Evolutionary conservation across 2,888 invertebrate species (phyloP).

Genomic region (Geotrupes spiniger): DNA sequence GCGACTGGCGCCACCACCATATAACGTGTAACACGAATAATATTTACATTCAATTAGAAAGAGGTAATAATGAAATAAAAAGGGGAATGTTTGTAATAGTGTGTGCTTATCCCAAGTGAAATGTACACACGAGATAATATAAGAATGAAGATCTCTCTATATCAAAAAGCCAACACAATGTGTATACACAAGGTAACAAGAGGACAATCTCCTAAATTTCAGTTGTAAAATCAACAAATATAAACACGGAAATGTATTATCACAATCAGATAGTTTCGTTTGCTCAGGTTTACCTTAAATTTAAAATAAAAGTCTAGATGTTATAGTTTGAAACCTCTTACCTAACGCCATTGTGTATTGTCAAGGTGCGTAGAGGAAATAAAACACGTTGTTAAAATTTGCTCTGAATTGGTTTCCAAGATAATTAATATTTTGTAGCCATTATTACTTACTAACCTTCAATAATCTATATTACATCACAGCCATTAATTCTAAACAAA

Average conservation of each 20-base stretch:
- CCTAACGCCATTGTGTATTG: neutral
- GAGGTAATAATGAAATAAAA: constrained; percentile 23
- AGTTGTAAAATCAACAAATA: constrained; percentile 24
- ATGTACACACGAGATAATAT: constrained; percentile 25
- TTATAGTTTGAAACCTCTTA: neutral
- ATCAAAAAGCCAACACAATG: constrained; percentile 29
- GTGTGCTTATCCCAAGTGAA: constrained; percentile 18
- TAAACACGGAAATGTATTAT: constrained; percentile 27
- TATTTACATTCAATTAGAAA: constrained; percentile 19
- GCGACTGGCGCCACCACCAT: neutral
- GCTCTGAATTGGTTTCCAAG: too few species aligned
- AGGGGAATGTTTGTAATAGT: constrained; percentile 23
- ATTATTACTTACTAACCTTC: neutral
- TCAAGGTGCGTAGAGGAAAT: too few species aligned
- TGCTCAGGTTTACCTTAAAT: constrained; percentile 19
- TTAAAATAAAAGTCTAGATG: constrained; percentile 2
- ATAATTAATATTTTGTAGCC: too few species aligned
- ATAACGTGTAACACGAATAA: constrained; percentile 6
- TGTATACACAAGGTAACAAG: constrained; percentile 15
- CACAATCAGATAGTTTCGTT: constrained; percentile 18
- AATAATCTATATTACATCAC: neutral
- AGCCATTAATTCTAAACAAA: neutral
- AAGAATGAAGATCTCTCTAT: constrained; percentile 29
- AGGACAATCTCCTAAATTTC: constrained; percentile 27
- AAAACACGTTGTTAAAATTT: too few species aligned